A percentile compares a stretch with the other conserved stretches of the same genome.
Evolutionary conservation across 2,797 vertebrate genomes (phyloP).

Genomic region (Acipenser oxyrinchus): DNA sequence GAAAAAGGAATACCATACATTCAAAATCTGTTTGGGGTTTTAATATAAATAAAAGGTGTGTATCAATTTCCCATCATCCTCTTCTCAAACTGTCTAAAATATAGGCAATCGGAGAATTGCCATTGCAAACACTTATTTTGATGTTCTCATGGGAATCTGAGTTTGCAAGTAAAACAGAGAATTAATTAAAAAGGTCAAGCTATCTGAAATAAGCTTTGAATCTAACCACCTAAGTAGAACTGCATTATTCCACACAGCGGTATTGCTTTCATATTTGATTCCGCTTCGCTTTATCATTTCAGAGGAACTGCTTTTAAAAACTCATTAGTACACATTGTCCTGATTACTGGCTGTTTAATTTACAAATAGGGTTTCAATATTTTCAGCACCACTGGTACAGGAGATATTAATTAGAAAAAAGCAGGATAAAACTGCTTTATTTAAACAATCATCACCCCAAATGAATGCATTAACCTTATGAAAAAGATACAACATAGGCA

Average conservation of each 20-base stretch:
- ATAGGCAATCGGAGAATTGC: slow-evolving; percentile 19
- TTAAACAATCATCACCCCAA: background rate
- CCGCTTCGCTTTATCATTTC: slow-evolving; percentile 5
- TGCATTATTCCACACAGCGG: background rate
- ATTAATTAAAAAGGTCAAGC: slow-evolving; percentile 21
- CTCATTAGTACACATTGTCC: slow-evolving; percentile 20
- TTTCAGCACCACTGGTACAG: slow-evolving; percentile 14
- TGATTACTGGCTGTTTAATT: slow-evolving; percentile 21
- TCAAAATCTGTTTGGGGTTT: too few relatives aligned
- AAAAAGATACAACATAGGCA: background rate
- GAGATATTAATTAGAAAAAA: slow-evolving; percentile 11
- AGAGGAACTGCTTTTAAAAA: slow-evolving; percentile 17
- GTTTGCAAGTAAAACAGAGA: slow-evolving; percentile 16
- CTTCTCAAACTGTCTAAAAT: slow-evolving; percentile 15
- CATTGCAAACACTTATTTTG: slow-evolving; percentile 13
- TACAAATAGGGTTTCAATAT: slow-evolving; percentile 18
- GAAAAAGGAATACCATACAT: too few relatives aligned
- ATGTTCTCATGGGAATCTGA: slow-evolving; percentile 19
- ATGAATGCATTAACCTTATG: slow-evolving; percentile 1
- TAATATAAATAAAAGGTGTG: slow-evolving; percentile 6
- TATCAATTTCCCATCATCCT: slow-evolving; percentile 12
- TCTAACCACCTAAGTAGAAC: slow-evolving; percentile 2
- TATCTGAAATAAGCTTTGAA: slow-evolving; percentile 12
- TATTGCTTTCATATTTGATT: background rate
- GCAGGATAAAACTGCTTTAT: background rate